These are phyloP conservation scores for Parnassius apollo DNA, from an alignment of 2,888 invertebrate species.

Conservation along the genomic window DNA sequence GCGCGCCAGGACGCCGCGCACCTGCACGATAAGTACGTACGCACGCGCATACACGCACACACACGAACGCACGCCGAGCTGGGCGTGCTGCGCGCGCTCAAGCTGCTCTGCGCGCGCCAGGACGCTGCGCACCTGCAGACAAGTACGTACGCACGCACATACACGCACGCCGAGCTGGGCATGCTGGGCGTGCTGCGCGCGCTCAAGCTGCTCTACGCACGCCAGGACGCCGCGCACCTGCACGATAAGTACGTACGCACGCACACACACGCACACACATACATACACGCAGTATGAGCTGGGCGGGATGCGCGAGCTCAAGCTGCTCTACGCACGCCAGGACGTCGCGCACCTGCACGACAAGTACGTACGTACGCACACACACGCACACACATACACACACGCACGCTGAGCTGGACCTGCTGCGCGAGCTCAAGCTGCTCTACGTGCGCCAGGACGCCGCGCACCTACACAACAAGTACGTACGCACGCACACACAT, in stretches of 20 bases:
- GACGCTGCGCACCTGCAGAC: conserved; percentile 82
- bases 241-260: conserved; percentile 84
- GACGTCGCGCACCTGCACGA: conserved; percentile 82
- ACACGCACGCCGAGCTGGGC: conserved; percentile 85
- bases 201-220: conserved; percentile 82
- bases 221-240: conserved; percentile 81
- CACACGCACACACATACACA: not conserved
- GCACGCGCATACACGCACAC: conserved; percentile 69
- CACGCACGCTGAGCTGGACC: conserved; percentile 88
- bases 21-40: conserved; percentile 85
- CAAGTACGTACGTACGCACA: conserved; percentile 70
- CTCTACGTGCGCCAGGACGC: conserved; percentile 75
- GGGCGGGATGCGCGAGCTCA: conserved; percentile 87
- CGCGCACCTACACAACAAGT: conserved; percentile 86
- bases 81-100: conserved; percentile 90
- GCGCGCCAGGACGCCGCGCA: conserved; percentile 67
- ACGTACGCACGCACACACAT: conserved; percentile 23
- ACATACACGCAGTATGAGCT: conserved; percentile 86
- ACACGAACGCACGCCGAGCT: conserved; percentile 83
- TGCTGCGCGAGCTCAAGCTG: conserved; percentile 86
- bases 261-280: not conserved
- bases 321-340: conserved; percentile 82
- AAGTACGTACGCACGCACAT: conserved; percentile 69
- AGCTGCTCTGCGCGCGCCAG: conserved; percentile 82
- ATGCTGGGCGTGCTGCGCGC: conserved; percentile 93